Evolutionary conservation across 2,113 vertebrate genomes (phyloP).

Genomic region (Indicator maculatus): DNA sequence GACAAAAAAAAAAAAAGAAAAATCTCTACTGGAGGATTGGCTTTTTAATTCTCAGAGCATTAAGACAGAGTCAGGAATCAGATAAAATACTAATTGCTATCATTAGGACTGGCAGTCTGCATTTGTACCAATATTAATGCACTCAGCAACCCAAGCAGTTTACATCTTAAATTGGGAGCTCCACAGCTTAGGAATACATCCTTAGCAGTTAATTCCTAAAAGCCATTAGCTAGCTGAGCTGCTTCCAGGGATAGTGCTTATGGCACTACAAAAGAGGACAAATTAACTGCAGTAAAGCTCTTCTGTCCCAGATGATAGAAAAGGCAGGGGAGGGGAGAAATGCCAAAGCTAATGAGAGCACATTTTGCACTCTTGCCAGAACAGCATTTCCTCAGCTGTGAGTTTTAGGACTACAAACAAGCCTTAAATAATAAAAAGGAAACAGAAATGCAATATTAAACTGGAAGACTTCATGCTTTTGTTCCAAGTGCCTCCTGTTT

Average conservation of each 20-base stretch:
- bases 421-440: not conserved
- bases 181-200: conserved; percentile 14
- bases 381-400: not conserved
- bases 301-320: conserved; percentile 7
- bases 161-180: conserved; percentile 27
- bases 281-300: conserved; percentile 50
- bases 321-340: not conserved
- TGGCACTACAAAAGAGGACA: conserved; percentile 10
- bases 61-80: not conserved
- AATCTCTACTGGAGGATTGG: not conserved
- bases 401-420: not conserved
- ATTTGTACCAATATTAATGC: not conserved
- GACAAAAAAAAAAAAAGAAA: too few species aligned
- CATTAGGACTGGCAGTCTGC: conserved; percentile 12
- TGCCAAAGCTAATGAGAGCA: not conserved
- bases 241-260: conserved; percentile 27
- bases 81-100: conserved; percentile 40
- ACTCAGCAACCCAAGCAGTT: conserved; percentile 34
- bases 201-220: conserved; percentile 21
- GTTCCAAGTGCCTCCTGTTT: not conserved
- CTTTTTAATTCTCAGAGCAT: conserved; percentile 28
- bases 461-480: not conserved
- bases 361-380: conserved; percentile 21
- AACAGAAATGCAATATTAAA: not conserved
- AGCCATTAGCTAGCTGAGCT: conserved; percentile 47